A percentile compares a stretch with the other conserved stretches of the same genome.
phyloP scores from a whole-genome alignment of 2,797 vertebrate species.

The Sebastes variabilis region DNA sequence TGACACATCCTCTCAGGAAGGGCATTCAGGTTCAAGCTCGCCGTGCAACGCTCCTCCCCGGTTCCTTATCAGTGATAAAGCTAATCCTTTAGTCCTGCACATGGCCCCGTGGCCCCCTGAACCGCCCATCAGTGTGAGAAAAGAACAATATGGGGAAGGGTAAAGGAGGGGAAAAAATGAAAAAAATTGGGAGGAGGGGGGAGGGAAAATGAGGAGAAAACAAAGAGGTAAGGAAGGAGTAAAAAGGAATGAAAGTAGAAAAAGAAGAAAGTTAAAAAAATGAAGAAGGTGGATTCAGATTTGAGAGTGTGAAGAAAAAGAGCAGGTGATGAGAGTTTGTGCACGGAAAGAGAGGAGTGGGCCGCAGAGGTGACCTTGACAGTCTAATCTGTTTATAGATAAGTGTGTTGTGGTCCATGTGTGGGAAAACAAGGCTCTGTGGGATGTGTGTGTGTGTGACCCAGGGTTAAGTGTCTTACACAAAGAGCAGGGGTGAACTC shows the following conservation, averaged over 20 bases:
- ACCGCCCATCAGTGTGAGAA: conserved; percentile 49
- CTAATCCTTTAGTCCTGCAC: conserved; percentile 47
- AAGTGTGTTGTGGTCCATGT: conserved; percentile 59
- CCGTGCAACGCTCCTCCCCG: not conserved
- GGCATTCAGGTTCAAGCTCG: conserved; percentile 33
- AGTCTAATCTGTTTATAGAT: conserved; percentile 65
- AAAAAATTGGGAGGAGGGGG: not conserved
- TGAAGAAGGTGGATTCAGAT: not conserved
- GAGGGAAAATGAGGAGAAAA: not conserved
- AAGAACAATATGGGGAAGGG: not conserved
- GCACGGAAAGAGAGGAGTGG: conserved; percentile 28
- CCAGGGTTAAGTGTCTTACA: conserved; percentile 51
- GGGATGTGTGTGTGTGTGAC: conserved; percentile 40
- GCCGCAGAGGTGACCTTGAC: conserved; percentile 45
- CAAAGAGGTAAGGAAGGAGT: not conserved
- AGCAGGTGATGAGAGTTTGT: conserved; percentile 22
- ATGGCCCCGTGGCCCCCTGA: conserved; percentile 1
- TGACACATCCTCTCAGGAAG: conserved; percentile 71
- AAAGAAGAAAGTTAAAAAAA: not conserved
- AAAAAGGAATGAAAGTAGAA: not conserved
- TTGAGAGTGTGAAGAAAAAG: not conserved
- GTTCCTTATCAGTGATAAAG: conserved; percentile 66
- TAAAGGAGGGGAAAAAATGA: not conserved
- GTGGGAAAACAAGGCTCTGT: conserved; percentile 60
- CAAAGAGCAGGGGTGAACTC: conserved; percentile 1